phyloP scores from a whole-genome alignment of 2,797 vertebrate genomes.

The Cercopithecus hamlyni region DNA sequence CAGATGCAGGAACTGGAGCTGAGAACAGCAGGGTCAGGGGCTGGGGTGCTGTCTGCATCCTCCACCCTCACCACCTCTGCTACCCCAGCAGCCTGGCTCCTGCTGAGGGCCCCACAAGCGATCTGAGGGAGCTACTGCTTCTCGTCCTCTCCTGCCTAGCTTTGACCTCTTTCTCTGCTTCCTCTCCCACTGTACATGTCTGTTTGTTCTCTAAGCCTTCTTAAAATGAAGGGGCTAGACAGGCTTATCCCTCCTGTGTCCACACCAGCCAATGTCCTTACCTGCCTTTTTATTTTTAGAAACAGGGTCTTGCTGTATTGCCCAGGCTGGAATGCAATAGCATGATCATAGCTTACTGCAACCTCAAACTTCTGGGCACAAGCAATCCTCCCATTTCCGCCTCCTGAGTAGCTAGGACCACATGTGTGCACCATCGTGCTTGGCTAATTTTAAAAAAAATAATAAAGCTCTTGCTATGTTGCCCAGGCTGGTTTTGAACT shows the following conservation, averaged over 20 bases:
- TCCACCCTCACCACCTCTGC: background rate
- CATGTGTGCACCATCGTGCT: background rate
- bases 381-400: background rate
- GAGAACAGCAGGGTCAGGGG: background rate
- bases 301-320: background rate
- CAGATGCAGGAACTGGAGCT: background rate
- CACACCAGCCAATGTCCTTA: background rate
- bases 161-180: background rate
- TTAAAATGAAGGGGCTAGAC: background rate
- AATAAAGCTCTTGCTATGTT: background rate
- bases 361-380: background rate
- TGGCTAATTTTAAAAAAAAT: background rate
- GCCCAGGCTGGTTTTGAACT: background rate
- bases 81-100: background rate
- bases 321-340: background rate
- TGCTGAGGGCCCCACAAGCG: background rate
- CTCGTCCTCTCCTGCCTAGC: background rate
- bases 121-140: background rate
- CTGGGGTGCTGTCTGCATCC: background rate
- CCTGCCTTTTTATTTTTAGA: background rate
- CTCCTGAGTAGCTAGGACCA: background rate
- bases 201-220: background rate
- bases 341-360: background rate
- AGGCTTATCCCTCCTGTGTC: background rate
- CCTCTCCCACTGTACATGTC: background rate